Base-by-base conservation (phyloP, 1,140 invertebrate species). In the Pogonomyrmex californicus region DNA sequence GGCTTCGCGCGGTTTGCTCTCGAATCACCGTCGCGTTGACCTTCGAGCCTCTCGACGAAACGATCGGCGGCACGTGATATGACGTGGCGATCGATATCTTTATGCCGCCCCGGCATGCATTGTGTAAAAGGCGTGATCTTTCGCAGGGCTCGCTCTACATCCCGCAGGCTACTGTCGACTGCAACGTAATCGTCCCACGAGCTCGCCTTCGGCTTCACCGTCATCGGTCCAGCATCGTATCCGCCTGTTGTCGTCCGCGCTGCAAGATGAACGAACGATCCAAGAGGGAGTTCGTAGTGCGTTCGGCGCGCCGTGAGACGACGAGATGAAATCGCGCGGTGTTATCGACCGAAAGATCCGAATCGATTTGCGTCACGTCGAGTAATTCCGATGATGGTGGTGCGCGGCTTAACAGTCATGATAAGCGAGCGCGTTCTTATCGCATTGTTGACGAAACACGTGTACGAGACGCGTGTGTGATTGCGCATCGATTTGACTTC, bases 61-160 rank as follows among this genome's bases (percentile, higher is more conserved):
- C 14, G 66, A 83, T 73, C 79, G 54, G 41, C 51, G 38, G 68
- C 68, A 60, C 54, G 23, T 83, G 56, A 83, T 73, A 73, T 51
- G 47, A 73, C 41, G 65, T 36, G 41, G 36, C 68, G 41, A 62
- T 83, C 68, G 30, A 73, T 83, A 83, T 83, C 68, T 83, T 75
- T 75, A 75, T 49, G 41, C 68, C 68, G 54, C 6, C 56, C 41
- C 30, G n/a, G 12, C 79, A 82, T 73, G 79, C 79, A 75, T 38
- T 83, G n/a, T 83, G 33, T 62, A 36, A 81, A 81, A 44, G 49
- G 36, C 68, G 56, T 33, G 68, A 83, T 83, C 56, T 83, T 83
- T 83, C 30, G 41, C 68, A 83, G 79, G 78, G 44, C 38, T 75
- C 47, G 41, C 54, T 47, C 41, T 7, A 44, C 65, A 70, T 81